phyloP scores from a whole-genome alignment of 1,140 invertebrate species.

The Anastrepha ludens region DNA sequence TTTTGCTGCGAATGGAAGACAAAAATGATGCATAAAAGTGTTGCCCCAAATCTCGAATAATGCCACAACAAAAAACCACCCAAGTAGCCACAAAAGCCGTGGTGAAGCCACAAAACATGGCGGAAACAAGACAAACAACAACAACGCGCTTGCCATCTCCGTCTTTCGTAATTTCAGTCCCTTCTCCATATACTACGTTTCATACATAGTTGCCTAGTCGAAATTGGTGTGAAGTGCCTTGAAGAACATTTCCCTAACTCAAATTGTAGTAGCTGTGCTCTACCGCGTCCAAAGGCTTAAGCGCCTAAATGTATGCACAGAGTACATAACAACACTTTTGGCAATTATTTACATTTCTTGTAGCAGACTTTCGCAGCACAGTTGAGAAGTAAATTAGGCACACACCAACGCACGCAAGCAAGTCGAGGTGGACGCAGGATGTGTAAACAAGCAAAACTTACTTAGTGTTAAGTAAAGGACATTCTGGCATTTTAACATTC shows the following conservation, averaged over 20 bases:
- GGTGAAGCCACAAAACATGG: conserved; percentile 36
- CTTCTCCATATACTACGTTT: background rate
- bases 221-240: background rate
- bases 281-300: conserved; percentile 25
- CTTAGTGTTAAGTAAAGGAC: conserved; percentile 12
- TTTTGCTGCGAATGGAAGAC: background rate
- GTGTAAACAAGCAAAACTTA: conserved; percentile 44
- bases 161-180: background rate
- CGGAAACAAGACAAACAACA: background rate
- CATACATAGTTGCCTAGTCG: background rate
- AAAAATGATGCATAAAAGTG: background rate
- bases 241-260: background rate
- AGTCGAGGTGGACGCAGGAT: background rate
- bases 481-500: conserved; percentile 33
- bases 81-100: conserved; percentile 48
- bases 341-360: conserved; percentile 40
- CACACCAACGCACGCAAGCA: background rate
- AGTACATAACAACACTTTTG: conserved; percentile 19
- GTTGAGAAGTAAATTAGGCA: background rate
- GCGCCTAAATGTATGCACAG: conserved; percentile 33
- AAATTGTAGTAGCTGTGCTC: background rate
- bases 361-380: background rate
- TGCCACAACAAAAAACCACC: background rate
- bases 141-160: background rate
- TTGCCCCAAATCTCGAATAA: background rate